A percentile compares a stretch with the other conserved stretches of the same genome.
Evolutionary conservation across 2,113 vertebrate genomes (phyloP).

Genomic region (Eonycteris spelaea): DNA sequence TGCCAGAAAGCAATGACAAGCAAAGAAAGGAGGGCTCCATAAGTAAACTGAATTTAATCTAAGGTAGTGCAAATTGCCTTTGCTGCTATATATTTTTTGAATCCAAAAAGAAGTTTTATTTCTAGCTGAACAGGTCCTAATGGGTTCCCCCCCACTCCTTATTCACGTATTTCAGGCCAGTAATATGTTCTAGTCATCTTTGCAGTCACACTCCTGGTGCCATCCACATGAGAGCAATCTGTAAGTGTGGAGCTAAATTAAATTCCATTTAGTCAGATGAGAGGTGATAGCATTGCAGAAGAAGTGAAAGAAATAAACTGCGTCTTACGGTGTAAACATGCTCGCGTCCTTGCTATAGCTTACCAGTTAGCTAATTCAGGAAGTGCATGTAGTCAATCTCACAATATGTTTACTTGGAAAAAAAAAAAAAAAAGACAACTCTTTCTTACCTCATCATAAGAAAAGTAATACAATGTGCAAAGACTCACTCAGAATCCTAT

Average conservation of each 20-base stretch:
- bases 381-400: not conserved
- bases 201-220: not conserved
- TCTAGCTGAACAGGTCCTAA: not conserved
- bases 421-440: not conserved
- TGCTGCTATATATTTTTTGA: constrained; percentile 34
- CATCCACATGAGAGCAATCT: not conserved
- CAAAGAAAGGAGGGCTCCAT: constrained; percentile 22
- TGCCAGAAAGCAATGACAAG: constrained; percentile 71
- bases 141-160: not conserved
- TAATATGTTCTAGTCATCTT: not conserved
- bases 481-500: not conserved
- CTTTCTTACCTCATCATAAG: not conserved
- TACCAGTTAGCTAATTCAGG: not conserved
- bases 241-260: not conserved
- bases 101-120: constrained; percentile 44
- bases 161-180: not conserved
- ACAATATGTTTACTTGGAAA: not conserved
- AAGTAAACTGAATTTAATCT: not conserved
- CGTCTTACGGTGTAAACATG: not conserved
- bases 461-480: not conserved
- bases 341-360: not conserved
- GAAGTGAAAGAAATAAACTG: not conserved
- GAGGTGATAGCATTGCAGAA: not conserved
- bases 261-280: not conserved
- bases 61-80: not conserved